Evolutionary conservation across 2,113 vertebrate species (phyloP).

Genomic region (Illadopsis cleaveri): DNA sequence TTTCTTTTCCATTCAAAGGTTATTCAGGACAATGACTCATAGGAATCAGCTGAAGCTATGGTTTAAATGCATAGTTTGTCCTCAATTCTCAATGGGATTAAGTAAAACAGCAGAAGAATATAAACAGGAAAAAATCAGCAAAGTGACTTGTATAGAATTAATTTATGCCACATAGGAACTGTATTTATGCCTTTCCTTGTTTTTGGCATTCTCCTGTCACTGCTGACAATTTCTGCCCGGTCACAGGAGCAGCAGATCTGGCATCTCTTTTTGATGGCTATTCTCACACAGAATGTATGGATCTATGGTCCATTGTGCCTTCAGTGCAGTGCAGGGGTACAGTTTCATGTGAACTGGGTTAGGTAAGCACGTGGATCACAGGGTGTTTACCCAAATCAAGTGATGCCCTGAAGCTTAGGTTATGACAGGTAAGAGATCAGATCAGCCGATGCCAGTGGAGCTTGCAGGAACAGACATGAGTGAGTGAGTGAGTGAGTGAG

Average conservation of each 20-base stretch:
- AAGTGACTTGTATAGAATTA: not conserved
- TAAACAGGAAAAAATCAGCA: not conserved
- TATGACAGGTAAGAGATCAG: not conserved
- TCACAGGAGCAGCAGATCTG: not conserved
- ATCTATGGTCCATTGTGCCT: not conserved
- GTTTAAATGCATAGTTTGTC: not conserved
- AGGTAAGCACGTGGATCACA: not conserved
- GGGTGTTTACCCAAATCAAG: not conserved
- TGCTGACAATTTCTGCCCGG: not conserved
- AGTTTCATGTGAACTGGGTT: not conserved
- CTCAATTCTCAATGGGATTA: not conserved
- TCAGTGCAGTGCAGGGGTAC: not conserved
- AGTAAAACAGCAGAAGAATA: not conserved
- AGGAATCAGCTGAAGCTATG: not conserved
- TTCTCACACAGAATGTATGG: rapidly evolving
- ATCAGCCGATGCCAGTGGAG: not conserved
- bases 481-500: not conserved
- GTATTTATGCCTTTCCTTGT: not conserved
- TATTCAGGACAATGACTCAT: not conserved
- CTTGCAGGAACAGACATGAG: not conserved
- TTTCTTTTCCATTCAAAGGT: not conserved
- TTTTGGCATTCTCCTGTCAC: not conserved
- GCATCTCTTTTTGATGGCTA: not conserved
- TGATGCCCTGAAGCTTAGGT: not conserved
- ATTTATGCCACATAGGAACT: not conserved